A percentile compares a stretch with the other conserved stretches of the same genome.
phyloP scores from a whole-genome alignment of 2,797 vertebrate species.

The Thunnus albacares region DNA sequence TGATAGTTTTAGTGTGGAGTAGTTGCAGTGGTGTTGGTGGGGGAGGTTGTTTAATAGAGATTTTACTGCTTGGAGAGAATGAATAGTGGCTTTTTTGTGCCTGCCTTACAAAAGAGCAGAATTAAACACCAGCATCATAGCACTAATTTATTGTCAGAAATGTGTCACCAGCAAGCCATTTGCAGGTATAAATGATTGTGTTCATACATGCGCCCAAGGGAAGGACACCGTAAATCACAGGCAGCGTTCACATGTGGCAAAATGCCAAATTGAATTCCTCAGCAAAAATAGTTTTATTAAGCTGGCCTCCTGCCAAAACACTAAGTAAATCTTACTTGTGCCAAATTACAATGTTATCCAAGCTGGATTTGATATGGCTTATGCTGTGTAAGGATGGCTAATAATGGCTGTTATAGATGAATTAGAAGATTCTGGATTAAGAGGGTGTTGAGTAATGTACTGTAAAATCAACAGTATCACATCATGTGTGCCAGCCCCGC shows the following conservation, averaged over 20 bases:
- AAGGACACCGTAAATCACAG: slow-evolving; percentile 53
- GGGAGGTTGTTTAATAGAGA: neutral
- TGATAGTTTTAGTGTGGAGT: slow-evolving; percentile 24
- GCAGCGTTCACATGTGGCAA: slow-evolving; percentile 53
- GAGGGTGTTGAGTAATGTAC: slow-evolving; percentile 30
- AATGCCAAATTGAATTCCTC: slow-evolving; percentile 71
- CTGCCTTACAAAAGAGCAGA: slow-evolving; percentile 25
- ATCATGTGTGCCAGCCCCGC: neutral
- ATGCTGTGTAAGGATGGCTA: slow-evolving; percentile 58
- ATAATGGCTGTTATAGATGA: slow-evolving; percentile 51
- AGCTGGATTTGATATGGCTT: slow-evolving; percentile 54
- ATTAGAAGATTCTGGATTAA: slow-evolving; percentile 54
- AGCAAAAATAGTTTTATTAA: slow-evolving; percentile 41
- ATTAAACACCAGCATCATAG: slow-evolving; percentile 14
- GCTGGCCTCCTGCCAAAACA: slow-evolving; percentile 63
- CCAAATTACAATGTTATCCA: slow-evolving; percentile 61
- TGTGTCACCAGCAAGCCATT: slow-evolving; percentile 46
- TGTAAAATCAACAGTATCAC: slow-evolving; percentile 36
- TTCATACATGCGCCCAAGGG: slow-evolving; percentile 47
- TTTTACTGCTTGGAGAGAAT: slow-evolving; percentile 29
- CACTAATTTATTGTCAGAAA: slow-evolving; percentile 50
- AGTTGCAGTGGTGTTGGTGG: slow-evolving; percentile 6
- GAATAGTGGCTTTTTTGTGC: slow-evolving; percentile 16
- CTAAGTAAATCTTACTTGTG: slow-evolving; percentile 58
- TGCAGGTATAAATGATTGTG: slow-evolving; percentile 59